Conservation (phyloP, 2,113 vertebrate genomes). For the Coturnix japonica region DNA sequence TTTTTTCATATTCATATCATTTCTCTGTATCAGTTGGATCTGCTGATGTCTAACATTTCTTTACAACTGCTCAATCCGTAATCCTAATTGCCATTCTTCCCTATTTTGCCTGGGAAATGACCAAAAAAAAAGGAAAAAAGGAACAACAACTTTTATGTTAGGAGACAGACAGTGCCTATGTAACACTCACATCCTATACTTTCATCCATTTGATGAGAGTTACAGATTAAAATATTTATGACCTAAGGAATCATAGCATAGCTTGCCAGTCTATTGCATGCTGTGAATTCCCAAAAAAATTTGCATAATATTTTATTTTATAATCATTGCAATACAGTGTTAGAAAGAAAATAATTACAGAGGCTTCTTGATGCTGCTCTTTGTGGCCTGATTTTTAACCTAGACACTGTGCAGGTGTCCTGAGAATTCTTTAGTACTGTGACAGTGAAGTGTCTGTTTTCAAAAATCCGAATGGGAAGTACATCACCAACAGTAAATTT, state of each 20-base stretch:
- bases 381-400: not conserved
- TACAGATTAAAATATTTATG: not conserved
- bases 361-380: not conserved
- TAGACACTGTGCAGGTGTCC: not conserved
- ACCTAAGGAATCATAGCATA: not conserved
- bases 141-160: not conserved
- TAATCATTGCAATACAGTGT: not conserved
- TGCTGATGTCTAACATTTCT: not conserved
- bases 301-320: not conserved
- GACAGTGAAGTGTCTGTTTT: not conserved
- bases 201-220: not conserved
- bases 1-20: not conserved
- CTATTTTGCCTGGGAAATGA: not conserved
- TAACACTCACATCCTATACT: not conserved
- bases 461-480: not conserved
- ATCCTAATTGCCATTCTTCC: not conserved
- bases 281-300: not conserved
- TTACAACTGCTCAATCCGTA: not conserved
- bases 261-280: not conserved
- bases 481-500: not conserved
- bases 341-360: not conserved
- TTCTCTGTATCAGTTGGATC: not conserved
- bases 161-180: not conserved
- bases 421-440: not conserved
- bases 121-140: not conserved